Percentiles rank a stretch among this genome's conserved stretches.
Conservation (phyloP, 1,140 invertebrate species). For the Tetraneura akinire region DNA sequence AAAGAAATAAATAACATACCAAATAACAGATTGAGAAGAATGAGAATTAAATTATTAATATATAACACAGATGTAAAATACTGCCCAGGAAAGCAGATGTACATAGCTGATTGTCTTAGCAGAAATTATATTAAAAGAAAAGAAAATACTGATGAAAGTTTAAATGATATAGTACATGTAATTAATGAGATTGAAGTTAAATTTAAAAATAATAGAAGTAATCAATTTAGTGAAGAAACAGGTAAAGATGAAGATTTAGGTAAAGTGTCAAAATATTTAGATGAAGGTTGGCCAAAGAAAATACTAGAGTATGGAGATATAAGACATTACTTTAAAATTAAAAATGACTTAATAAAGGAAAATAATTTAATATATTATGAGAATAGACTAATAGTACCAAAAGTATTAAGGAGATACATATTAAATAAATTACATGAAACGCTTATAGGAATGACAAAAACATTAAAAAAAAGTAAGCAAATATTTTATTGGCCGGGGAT, state of each 20-base stretch:
- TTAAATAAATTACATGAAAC: constrained; percentile 58
- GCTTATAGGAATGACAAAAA: constrained; percentile 60
- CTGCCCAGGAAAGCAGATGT: constrained; percentile 59
- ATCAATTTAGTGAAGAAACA: too few relatives aligned
- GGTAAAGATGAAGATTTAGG: too few relatives aligned
- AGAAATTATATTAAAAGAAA: constrained; percentile 54
- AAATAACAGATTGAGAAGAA: neutral
- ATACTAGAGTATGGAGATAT: neutral
- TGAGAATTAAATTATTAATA: constrained; percentile 10
- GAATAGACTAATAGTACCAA: constrained; percentile 58
- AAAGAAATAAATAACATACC: constrained; percentile 58
- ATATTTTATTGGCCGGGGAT: constrained; percentile 38
- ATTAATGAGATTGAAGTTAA: constrained; percentile 50
- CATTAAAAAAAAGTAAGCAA: neutral
- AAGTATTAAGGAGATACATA: constrained; percentile 57
- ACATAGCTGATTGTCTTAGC: constrained; percentile 59
- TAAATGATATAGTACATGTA: constrained; percentile 52
- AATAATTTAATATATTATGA: constrained; percentile 58
- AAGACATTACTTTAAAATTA: constrained; percentile 51
- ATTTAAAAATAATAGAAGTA: constrained; percentile 54
- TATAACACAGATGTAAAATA: constrained; percentile 57
- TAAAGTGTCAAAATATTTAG: too few relatives aligned
- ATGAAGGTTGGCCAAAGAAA: constrained; percentile 51
- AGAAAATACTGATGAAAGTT: constrained; percentile 53
- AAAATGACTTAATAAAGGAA: constrained; percentile 56